Base-by-base conservation (phyloP, 2,888 invertebrate species). In the Anarsia innoxiella region DNA sequence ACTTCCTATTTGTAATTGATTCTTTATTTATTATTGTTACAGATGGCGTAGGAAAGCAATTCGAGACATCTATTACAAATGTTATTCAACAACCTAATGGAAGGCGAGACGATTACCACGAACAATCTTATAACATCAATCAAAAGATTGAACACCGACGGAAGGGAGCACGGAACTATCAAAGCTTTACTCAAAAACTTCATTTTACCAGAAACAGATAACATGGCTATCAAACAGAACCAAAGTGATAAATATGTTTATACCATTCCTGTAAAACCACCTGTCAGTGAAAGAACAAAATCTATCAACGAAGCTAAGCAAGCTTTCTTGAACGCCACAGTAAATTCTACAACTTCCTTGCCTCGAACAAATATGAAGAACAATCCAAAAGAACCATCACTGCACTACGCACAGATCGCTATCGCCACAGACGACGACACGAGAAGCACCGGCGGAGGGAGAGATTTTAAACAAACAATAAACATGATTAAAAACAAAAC, bases 371-470 rank as follows among this genome's bases (percentile, higher is more conserved):
- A 55, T 23, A 9, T 25, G 6, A 25, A 19, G 30, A 1, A 62
- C 51, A 39, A 58, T n/a, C n/a, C n/a, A 53, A 46, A 53, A 35
- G 66, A 71, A 39, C 56, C 67, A 14, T 61, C 67, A 5, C 53
- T 68, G 38, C 80, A 83, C 48, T 83, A 83, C 33, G 83, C 83
- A 11, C 80, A 83, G 49, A 65, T 84, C 48, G 79, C 80, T 4
- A 68, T 83, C 13, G 66, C 72, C 5, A 77, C 74, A 25, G 72
- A 64, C 45, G 77, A 83, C 39, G 85, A 86, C 41, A 72, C 78
- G 1, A 72, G 85, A 48, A 79, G 83, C 44, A 85, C 85, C 3
- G 86, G 86, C 0, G 86, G 85, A 62, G 84, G 84, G 9, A 65
- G 53, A 45, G 36, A 53, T 38, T 25, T 40, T 15, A 68, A 59